phyloP scores from a whole-genome alignment of 1,140 invertebrate genomes.

The Ylistrum balloti region DNA sequence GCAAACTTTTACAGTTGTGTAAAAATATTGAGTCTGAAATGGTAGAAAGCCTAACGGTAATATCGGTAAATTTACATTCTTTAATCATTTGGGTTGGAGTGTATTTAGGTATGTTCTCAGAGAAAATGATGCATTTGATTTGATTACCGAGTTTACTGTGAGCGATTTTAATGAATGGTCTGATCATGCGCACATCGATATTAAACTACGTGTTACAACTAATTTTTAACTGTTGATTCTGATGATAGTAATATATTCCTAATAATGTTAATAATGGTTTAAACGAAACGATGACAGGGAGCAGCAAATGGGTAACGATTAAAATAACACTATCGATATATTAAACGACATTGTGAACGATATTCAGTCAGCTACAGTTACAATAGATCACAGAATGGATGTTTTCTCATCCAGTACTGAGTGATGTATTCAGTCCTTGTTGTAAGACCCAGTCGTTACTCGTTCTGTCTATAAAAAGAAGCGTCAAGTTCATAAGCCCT shows the following conservation, averaged over 20 bases:
- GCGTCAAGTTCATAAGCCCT: conserved; percentile 6
- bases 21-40: conserved; percentile 46
- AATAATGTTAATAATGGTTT: neutral
- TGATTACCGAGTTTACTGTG: conserved; percentile 48
- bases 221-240: conserved; percentile 43
- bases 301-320: conserved; percentile 17
- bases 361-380: neutral
- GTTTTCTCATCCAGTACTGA: conserved; percentile 10
- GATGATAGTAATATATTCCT: neutral
- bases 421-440: conserved; percentile 13
- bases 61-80: conserved; percentile 41
- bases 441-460: neutral
- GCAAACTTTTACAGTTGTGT: conserved; percentile 48
- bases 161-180: conserved; percentile 49
- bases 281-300: conserved; percentile 31
- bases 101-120: neutral
- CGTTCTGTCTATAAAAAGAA: neutral
- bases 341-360: conserved; percentile 44
- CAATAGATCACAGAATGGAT: conserved; percentile 43
- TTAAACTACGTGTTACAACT: neutral
- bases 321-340: conserved; percentile 35
- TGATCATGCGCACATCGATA: conserved; percentile 41
- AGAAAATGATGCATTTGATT: conserved; percentile 43
- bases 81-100: conserved; percentile 17
- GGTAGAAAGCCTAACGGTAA: conserved; percentile 29